Conservation (phyloP, 2,113 vertebrate genomes). For the Malurus alboscapulatus region DNA sequence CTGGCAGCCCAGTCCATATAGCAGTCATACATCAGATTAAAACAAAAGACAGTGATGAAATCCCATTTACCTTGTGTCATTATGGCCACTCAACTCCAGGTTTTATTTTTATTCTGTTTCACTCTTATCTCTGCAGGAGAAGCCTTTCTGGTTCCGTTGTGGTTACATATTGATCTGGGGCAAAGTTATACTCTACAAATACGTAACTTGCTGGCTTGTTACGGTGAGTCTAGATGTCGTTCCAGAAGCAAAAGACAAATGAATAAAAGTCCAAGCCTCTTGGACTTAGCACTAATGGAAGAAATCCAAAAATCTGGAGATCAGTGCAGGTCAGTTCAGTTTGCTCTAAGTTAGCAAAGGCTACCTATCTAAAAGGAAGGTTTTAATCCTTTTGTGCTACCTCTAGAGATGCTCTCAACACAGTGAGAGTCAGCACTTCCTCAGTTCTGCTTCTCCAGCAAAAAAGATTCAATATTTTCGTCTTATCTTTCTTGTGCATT, state of each 20-base stretch:
- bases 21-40: background rate
- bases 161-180: constrained; percentile 91
- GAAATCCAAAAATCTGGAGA: background rate
- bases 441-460: background rate
- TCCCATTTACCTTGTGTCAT: background rate
- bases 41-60: background rate
- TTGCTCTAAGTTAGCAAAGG: background rate
- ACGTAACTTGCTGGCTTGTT: constrained; percentile 96
- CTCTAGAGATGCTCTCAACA: background rate
- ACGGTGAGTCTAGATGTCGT: constrained; percentile 79
- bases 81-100: background rate
- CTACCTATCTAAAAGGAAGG: background rate
- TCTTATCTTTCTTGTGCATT: background rate
- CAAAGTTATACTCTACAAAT: constrained; percentile 94
- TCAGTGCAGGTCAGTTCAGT: background rate
- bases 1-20: background rate
- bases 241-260: background rate
- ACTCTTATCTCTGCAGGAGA: constrained; percentile 73
- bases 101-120: background rate
- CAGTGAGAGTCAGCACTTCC: background rate
- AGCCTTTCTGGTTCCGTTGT: constrained; percentile 92
- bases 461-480: background rate
- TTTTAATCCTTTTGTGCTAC: background rate
- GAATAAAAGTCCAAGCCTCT: background rate
- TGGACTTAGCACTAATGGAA: background rate